Base-by-base conservation (phyloP, 2,888 invertebrate species). In the Noctua janthina region DNA sequence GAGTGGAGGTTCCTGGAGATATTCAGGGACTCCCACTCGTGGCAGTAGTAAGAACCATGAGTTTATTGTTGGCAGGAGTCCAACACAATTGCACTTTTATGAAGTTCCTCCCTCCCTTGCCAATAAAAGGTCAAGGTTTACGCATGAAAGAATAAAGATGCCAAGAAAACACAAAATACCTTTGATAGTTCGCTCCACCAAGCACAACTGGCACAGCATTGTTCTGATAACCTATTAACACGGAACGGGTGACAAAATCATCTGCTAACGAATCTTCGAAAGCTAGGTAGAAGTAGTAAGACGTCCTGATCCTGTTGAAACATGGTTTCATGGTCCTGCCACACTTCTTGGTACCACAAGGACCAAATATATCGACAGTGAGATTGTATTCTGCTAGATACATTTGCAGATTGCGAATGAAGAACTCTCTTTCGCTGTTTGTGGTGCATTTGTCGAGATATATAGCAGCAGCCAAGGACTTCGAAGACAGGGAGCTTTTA, bases 241-340 rank as follows among this genome's bases (percentile, higher is more conserved):
- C 97, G 89, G 97, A 84, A 29, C 90, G 87, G 0, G 95, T 95
- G 0, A 96, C 84, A 84, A 90, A 96, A 87, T 95, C 95, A 97
- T 91, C 92, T 87, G 98, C 97, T 82, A 98, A 95, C 20, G 98
- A 98, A 92, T 98, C 98, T 93, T 98, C 98, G 90, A 98, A 97
- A 1, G 97, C 97, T 68, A 98, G 93, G 90, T 98, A 98, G 92
- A 98, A 98, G 91, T 97, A 98, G 92, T 98, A 98, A 76, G 97
- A 95, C 70, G 95, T 95, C 87, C 96, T 97, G 43, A 97, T 74
- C 78, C 93, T 95, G 89, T 93, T 94, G 78, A 94, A 94, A 83
- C 95, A 96, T 0, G 94, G 90, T 1, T 91, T 92, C 91, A 94
- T 92, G 0, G 88, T 92, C 56, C 92, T 92, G 20, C 89, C 93